Evolutionary conservation across 2,113 vertebrate species (phyloP), one percentile per base, ranked within the genome.

Genomic region (Chloropsis cyanopogon): DNA sequence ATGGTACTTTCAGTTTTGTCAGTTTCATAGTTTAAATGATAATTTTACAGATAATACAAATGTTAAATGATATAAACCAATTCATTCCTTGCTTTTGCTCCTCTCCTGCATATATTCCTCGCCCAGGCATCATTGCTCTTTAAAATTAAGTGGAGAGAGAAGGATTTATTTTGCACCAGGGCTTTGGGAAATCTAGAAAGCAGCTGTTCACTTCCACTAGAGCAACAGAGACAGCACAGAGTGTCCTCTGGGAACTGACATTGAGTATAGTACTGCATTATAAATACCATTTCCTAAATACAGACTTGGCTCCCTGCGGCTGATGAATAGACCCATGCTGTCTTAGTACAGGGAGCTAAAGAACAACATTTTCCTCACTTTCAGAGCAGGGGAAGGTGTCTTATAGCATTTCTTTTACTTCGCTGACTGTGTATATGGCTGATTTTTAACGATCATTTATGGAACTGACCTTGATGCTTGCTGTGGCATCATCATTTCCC

Each of bases 141-240:
- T 94, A 94, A 86, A 96, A 95, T 85, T 88, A 93, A 96, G 85
- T 90, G 85, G 60, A 83, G 76, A 90, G 64, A 65, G 63, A 94
- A 94, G 75, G 85, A 94, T 96, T 96, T 94, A 92, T 94, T 97
- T 96, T 93, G 63, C 82, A 86, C 59, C 22, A 80, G 79, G 64
- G 79, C 93, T 92, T 83, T 94, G 93, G 79, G 82, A 96, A 94
- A 95, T 97, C 82, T 92, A 93, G 94, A 95, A 94, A 82, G 94
- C 85, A 96, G 92, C 93, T 96, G 90, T 86, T 97, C 90, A 44
- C 71, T 97, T 97, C 88, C 88, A 95, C 90, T 95, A 88, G 71
- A 88, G 93, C 85, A 90, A 90, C 84, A 88, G 75, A 94, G 82
- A 63, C 1, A 0, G 85, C 92, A 83, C 85, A 83, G 90, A 47